Conservation (phyloP, 1,140 invertebrate species). For the Caligus rogercresseyi region DNA sequence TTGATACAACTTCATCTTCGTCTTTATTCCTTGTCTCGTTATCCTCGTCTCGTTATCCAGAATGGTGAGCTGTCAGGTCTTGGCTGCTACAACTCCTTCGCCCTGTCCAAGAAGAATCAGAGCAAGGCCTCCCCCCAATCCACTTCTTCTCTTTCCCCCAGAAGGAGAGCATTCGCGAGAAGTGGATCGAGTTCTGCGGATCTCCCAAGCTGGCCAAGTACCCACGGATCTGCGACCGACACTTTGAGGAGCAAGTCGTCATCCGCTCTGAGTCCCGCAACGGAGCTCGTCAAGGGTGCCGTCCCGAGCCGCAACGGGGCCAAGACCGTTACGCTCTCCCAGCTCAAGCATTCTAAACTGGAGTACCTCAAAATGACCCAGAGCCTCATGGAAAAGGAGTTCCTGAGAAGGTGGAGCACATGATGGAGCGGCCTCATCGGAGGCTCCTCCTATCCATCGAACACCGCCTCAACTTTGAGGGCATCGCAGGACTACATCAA, state of each 20-base stretch:
- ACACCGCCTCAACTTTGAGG: background rate
- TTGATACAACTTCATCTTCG: too few relatives aligned
- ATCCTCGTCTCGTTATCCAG: background rate
- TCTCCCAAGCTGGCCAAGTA: background rate
- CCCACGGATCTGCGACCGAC: background rate
- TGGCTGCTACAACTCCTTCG: background rate
- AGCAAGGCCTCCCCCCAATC: background rate
- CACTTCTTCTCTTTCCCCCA: background rate
- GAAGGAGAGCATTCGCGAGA: background rate
- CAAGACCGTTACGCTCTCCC: background rate
- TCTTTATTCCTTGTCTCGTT: too few relatives aligned
- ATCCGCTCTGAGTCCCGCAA: background rate
- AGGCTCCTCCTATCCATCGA: background rate
- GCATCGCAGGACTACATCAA: background rate
- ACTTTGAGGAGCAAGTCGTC: background rate
- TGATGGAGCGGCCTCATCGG: background rate
- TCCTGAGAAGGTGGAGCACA: background rate
- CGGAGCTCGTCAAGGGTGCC: background rate
- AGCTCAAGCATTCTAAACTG: background rate
- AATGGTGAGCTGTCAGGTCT: background rate
- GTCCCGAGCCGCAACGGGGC: background rate
- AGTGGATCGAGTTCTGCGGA: background rate
- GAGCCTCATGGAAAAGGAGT: background rate
- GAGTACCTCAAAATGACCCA: background rate
- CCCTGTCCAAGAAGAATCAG: background rate